Conservation (phyloP, 2,113 vertebrate genomes). For the Cephalopholis sonnerati region DNA sequence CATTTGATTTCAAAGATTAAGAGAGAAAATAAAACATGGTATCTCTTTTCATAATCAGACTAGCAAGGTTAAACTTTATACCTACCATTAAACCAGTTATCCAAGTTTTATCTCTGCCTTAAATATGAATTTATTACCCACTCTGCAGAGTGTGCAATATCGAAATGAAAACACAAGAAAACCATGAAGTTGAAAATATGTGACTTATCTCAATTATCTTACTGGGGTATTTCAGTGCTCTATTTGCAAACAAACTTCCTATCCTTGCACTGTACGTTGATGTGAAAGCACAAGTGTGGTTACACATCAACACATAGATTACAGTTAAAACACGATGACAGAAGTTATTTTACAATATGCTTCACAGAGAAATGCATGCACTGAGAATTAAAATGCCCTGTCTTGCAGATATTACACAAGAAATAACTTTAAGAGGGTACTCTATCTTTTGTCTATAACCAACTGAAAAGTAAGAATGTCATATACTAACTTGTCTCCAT, state of each 20-base stretch:
- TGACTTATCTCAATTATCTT: background rate
- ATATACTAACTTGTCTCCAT: conserved; percentile 67
- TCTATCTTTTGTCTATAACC: background rate
- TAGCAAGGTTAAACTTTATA: background rate
- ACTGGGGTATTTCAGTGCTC: background rate
- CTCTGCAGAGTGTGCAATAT: background rate
- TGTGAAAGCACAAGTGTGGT: background rate
- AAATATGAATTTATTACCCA: background rate
- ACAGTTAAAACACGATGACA: background rate
- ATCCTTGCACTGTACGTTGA: background rate
- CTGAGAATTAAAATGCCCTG: background rate
- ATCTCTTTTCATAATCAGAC: background rate
- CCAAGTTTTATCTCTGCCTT: background rate
- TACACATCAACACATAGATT: background rate
- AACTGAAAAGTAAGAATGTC: conserved; percentile 13
- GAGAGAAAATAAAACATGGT: background rate
- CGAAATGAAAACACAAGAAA: background rate
- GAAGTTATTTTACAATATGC: background rate
- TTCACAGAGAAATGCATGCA: background rate
- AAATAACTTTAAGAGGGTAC: background rate
- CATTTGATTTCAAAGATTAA: background rate
- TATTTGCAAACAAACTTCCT: conserved; percentile 12
- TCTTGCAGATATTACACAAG: background rate
- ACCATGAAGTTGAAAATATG: background rate
- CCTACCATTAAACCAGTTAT: background rate